phyloP scores from a whole-genome alignment of 2,113 vertebrate genomes.

The Mormoops blainvillei region DNA sequence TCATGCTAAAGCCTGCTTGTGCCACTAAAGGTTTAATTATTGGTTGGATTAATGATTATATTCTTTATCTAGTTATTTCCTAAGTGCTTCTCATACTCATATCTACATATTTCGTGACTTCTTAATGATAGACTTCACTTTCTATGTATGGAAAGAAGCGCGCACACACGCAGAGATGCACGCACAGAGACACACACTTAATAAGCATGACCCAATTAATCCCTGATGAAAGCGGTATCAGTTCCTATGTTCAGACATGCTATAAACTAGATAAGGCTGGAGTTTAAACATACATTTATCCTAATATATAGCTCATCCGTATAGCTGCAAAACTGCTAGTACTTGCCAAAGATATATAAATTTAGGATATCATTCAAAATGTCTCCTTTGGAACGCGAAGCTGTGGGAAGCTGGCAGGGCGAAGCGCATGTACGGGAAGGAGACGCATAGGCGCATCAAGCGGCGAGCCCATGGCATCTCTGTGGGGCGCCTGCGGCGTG shows the following conservation, averaged over 20 bases:
- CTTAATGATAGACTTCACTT: constrained; percentile 41
- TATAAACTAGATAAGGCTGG: constrained; percentile 28
- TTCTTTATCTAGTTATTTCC: constrained; percentile 57
- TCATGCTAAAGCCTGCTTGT: constrained; percentile 14
- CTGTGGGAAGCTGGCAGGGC: neutral
- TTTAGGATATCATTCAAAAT: constrained; percentile 36
- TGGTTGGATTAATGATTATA: constrained; percentile 51
- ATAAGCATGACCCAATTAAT: constrained; percentile 34
- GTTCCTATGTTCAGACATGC: neutral
- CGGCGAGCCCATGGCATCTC: neutral
- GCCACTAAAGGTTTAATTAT: constrained; percentile 53
- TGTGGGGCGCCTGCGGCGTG: neutral
- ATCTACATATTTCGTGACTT: constrained; percentile 56
- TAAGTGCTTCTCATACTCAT: constrained; percentile 44
- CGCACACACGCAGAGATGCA: neutral
- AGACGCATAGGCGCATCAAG: neutral
- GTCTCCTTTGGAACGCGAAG: neutral
- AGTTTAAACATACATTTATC: constrained; percentile 37
- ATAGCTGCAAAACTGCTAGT: neutral
- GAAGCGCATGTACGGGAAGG: neutral
- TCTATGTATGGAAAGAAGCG: constrained; percentile 24
- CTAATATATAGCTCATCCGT: neutral
- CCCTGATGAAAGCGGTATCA: neutral
- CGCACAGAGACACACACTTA: neutral
- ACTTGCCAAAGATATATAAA: constrained; percentile 1